Base-by-base conservation (phyloP, 35 echinoderm and acorn worm genomes). In the Eucidaris tribuloides region DNA sequence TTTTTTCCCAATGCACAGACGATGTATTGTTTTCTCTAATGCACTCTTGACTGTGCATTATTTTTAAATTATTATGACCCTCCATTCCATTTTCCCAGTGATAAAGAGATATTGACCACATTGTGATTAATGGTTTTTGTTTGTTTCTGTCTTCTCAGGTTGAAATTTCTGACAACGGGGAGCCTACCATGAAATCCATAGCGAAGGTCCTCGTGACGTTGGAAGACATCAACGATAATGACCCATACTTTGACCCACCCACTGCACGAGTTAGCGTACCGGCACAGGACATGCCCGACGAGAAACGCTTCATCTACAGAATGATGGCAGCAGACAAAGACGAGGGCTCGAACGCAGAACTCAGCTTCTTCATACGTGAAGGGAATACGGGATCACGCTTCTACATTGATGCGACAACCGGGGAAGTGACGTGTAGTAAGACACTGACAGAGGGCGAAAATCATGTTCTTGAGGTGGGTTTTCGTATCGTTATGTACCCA, bases 161-260 rank as follows among this genome's bases (percentile, higher is more conserved):
- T 45, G 58, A 78, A 11, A 71, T 99, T 30, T 66, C 87, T 40
- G 96, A 99, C 87, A 99, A 93, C 78, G 96, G 96, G 1, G 71
- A 62, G 17, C 96, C 96, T 15, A 35, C 77, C 1, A 79, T 80
- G 45, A 87, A 64, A 6, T 89, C 96, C 0, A 78, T 71, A 7
- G 91, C 91, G 23, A 84, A 90, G 35, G 96, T 99, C 6, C 78
- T 90, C 28, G 46, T 99, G 29, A 78, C 78, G n/a, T 50, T 99
- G 19, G 46, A 72, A 3, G 96, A 99, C 33, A 82, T 82, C 46
- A 99, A 99, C 34, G 96, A 99, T 86, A 93, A 99, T 15, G 71
- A 66, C 1, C 96, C 96, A 27, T 20, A 42, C 6, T 99, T 99
- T 83, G 85, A 31, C 7, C 58, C 89, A n/a, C 66, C 52, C 42